Evolutionary conservation across 1,140 invertebrate species (phyloP), one percentile per base, ranked within the genome.

Genomic region (Drosophila asahinai): DNA sequence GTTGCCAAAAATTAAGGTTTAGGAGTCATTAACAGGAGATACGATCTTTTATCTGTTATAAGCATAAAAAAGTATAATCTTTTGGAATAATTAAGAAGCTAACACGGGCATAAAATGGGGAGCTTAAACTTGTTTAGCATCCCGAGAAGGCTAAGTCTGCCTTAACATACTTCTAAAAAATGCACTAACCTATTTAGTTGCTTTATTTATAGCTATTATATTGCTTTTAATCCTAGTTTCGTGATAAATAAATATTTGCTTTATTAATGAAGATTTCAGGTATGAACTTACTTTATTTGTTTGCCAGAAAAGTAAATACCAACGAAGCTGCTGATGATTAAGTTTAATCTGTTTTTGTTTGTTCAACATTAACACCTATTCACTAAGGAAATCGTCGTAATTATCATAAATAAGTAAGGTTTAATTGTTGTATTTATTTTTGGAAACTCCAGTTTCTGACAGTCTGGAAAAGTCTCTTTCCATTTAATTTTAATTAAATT

Each of bases 321-420:
- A 40, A 1, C 14, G 17, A 40, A 25, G 54, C 36, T 55, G 33
- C 22, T 55, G 54, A 2, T 55, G 14, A 55, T 22, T 55, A 55
- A 8, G 7, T n/a, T 55, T 55, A 55, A 55, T 40, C 33, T 55
- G 54, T 55, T 55, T 40, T 22, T 55, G 54, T 55, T 55, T 55
- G 11, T 55, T 55, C 54, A 55, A 55, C 33, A 55, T 55, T 55
- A 55, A 55, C 36, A 55, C 54, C 54, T 36, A 22, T 9, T 22
- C 33, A 25, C 22, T 25, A 25, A 25, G 22, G 22, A 4, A 25
- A 25, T 25, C 22, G 0, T 25, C 3, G 22, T 25, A 25, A 25
- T 25, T 25, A 25, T 25, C 3, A 25, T 25, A 25, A 25, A 3
- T 25, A 25, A 25, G 22, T 22, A 22, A 22, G 2, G 3, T 25